Base-by-base conservation (phyloP, 2,888 invertebrate species). In the Caenorhabditis sinica region DNA sequence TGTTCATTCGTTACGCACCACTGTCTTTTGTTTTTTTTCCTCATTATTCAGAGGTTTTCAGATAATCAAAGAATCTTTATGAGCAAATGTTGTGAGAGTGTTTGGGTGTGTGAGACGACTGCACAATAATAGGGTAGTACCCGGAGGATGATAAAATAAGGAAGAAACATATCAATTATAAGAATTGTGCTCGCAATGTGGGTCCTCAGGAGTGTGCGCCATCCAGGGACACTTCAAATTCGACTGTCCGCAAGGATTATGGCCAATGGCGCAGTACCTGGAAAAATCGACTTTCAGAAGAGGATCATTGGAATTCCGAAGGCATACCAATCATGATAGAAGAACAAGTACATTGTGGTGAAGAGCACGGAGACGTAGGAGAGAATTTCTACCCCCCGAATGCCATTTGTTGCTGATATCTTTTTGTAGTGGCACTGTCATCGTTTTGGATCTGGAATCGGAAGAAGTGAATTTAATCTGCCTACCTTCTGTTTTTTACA, bases 141-240 rank as follows among this genome's bases (percentile, higher is more conserved):
- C 83, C 83, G 83, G 33, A 17, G 30, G 56, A 61, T 80, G 73
- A 68, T 80, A 71, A 69, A 68, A 13, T 65, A 5, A 28, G 11
- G 11, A 25, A 13, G 15, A 30, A 13, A 20, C n/a, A 30, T n/a
- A 58, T 86, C 61, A 88, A 66, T 89, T 89, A 51, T 88, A 89
- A 15, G 87, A 77, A 45, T 89, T 89, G 74, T 88, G 89, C 58
- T 86, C 82, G 75, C 89, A 89, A 6, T 85, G 81, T 0, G 89
- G 85, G 60, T 87, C 88, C 3, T 85, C 86, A 5, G 88, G 82
- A 25, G 87, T 82, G 43, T 85, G 82, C 6, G 82, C 83, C 89
- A 91, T 90, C 90, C 91, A 91, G 2, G 91, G 91, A 58, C 91
- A 91, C 74, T 91, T 91, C 43, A 91, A 82, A 60, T 92, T 92